These are phyloP conservation scores for Heptranchias perlo DNA, from an alignment of 2,113 vertebrate genomes.

Conservation along the genomic window DNA sequence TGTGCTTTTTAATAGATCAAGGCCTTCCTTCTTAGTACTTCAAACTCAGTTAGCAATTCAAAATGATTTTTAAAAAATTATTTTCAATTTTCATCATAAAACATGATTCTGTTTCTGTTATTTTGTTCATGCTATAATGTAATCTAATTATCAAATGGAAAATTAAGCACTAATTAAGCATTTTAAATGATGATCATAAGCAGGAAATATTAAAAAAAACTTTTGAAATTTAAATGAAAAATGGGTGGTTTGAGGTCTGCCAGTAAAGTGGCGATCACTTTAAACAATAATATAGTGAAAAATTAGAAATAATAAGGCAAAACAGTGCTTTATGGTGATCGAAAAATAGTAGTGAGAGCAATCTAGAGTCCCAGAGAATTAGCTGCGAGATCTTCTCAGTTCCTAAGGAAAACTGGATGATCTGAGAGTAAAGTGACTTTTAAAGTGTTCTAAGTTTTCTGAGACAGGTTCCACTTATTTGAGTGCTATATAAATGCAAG, in stretches of 20 bases:
- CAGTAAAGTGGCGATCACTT: not conserved
- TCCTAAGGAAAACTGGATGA: not conserved
- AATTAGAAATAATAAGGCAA: not conserved
- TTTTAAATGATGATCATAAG: not conserved
- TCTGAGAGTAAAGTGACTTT: not conserved
- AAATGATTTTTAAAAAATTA: not conserved
- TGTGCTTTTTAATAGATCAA: conserved; percentile 26
- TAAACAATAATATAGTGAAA: not conserved
- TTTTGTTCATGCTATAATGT: not conserved
- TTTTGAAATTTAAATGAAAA: not conserved
- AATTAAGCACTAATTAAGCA: not conserved
- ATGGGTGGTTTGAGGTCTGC: not conserved
- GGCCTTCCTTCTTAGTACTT: not conserved
- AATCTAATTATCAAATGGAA: not conserved
- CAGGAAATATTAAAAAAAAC: not conserved
- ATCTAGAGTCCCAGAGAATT: not conserved
- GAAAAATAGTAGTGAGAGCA: not conserved
- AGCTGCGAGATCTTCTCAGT: not conserved
- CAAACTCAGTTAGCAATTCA: not conserved
- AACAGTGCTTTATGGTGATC: not conserved
- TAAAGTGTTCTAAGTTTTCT: not conserved
- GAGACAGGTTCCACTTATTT: not conserved
- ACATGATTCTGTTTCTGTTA: not conserved
- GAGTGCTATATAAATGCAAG: not conserved
- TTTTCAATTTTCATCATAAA: not conserved